Conservation (phyloP, 2,888 invertebrate species). For the Agriotes lineatus region DNA sequence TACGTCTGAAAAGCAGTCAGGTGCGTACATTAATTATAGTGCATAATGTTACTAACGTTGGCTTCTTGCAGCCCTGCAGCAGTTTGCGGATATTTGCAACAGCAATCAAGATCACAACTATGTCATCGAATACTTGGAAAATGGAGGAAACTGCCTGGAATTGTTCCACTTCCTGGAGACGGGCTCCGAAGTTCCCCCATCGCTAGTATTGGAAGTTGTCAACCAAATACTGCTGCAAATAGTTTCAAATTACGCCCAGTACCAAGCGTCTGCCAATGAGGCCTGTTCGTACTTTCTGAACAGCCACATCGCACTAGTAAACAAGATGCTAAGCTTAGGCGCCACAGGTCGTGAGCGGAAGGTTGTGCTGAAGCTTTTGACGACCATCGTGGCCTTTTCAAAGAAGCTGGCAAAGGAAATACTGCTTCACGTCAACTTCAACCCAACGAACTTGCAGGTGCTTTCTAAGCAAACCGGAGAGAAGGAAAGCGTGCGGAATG, state of each 20-base stretch:
- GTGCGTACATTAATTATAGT: conserved; percentile 60
- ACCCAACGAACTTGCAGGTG: conserved; percentile 71
- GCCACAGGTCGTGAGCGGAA: conserved; percentile 76
- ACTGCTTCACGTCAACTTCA: conserved; percentile 76
- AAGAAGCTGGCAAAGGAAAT: conserved; percentile 79
- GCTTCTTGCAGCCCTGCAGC: conserved; percentile 71
- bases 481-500: conserved; percentile 77
- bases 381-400: conserved; percentile 81
- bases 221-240: conserved; percentile 78
- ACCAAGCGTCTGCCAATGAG: conserved; percentile 74
- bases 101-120: conserved; percentile 67
- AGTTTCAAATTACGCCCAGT: conserved; percentile 71
- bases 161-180: conserved; percentile 74
- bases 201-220: conserved; percentile 75
- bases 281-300: conserved; percentile 80
- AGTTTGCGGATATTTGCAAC: conserved; percentile 73
- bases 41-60: conserved; percentile 34
- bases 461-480: conserved; percentile 71
- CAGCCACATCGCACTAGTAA: conserved; percentile 73
- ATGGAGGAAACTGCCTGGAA: conserved; percentile 79
- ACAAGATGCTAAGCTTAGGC: conserved; percentile 76
- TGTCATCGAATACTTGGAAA: conserved; percentile 75
- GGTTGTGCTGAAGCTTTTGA: conserved; percentile 75
- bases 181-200: conserved; percentile 71
- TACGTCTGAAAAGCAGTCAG: conserved; percentile 69